Conservation (phyloP, 2,888 invertebrate species). For the Adineta ricciae region DNA sequence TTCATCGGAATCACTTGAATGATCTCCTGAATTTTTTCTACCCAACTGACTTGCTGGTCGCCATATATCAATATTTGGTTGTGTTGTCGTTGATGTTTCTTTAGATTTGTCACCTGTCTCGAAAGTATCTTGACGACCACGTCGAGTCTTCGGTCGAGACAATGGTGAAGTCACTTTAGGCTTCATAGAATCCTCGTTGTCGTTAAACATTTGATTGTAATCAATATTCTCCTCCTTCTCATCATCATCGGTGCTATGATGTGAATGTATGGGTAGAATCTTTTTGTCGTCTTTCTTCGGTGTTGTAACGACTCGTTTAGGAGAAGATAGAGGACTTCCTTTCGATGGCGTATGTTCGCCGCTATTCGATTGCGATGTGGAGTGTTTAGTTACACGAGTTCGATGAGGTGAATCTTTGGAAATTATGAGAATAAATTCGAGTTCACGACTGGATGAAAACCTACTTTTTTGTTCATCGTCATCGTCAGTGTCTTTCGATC, state of each 20-base stretch:
- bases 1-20: not conserved
- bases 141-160: slow-evolving; percentile 13
- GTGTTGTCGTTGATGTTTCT: not conserved
- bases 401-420: not conserved
- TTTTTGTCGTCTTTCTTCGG: not conserved
- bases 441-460: too few relatives aligned
- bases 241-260: not conserved
- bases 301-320: not conserved
- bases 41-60: not conserved
- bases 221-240: not conserved
- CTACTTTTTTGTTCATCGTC: not conserved
- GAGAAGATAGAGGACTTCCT: not conserved
- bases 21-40: not conserved
- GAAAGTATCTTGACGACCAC: not conserved
- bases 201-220: not conserved
- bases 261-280: not conserved
- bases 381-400: not conserved
- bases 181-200: not conserved
- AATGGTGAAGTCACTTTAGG: not conserved
- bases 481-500: not conserved
- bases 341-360: not conserved
- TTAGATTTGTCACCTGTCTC: not conserved
- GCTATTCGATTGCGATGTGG: not conserved
- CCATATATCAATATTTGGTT: not conserved
- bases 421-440: too few relatives aligned